Base-by-base conservation (phyloP, 2,113 vertebrate genomes). In the Pelecanoides urinatrix region DNA sequence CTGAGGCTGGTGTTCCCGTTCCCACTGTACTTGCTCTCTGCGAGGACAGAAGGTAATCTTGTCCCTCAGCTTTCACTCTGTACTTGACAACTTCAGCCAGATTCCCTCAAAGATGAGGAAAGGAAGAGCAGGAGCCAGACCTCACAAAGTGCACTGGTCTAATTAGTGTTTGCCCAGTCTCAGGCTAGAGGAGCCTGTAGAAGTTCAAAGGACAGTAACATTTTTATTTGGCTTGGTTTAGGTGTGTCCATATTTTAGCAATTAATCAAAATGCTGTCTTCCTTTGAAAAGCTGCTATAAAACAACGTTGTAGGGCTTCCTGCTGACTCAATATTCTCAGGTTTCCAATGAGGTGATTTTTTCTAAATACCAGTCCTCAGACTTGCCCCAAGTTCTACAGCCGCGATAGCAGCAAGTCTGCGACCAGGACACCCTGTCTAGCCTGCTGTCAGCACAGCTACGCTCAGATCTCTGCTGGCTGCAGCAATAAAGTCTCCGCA, bases 11-110 rank as follows among this genome's bases (percentile, higher is more conserved):
- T 17, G 88, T 99, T 80, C 98, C 98, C 87, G 98, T 99, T 40
- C 99, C 99, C 56, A 87, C 93, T 73, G 98, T 98, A 56, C 94
- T 98, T 50, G 93, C 95, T 59, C 95, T 98, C 59, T 98, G 98
- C 12, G 97, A 98, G 93, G 98, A 98, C 89, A 94, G 96, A 56
- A 98, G 98, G 99, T 99, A 97, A 98, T 32, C 49, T 45, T 70
- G 50, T 18, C 82, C 44, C 23, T 75, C 70, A 49, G n/a, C 70
- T 93, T 88, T 75, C 22, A 15, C 53, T 71, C 68, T 34, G n/a
- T 36, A 73, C 56, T 80, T 84, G 45, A 17, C 11, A 49, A 1
- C 61, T 74, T 74, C 65, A 92, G 55, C 52, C 34, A 55, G 29
- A 45, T 63, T 88, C 6, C n/a, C 34, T 11, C 42, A 74, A 18